Conservation (phyloP, 2,888 invertebrate species). For the Xestobium rufovillosum region DNA sequence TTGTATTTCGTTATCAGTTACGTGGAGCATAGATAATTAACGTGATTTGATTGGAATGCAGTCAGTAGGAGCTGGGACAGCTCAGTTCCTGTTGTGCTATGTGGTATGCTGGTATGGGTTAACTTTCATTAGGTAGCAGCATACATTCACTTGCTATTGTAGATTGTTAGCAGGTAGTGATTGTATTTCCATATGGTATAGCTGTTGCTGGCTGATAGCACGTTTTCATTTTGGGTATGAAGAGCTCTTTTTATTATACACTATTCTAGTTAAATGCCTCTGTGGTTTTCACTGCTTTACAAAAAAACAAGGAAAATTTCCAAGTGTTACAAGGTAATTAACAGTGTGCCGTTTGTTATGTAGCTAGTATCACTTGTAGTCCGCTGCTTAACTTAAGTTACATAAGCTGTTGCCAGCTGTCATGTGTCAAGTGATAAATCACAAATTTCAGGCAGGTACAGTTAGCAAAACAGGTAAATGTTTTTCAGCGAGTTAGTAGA, state of each 20-base stretch:
- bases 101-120: conserved; percentile 29
- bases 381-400: no score
- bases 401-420: no score
- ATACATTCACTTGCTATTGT: conserved; percentile 36
- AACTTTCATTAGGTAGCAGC: conserved; percentile 36
- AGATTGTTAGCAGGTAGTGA: conserved; percentile 25
- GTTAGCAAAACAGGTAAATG: not conserved
- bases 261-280: no score
- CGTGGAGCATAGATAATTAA: conserved; percentile 14
- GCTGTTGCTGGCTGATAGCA: conserved; percentile 19
- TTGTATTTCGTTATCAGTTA: conserved; percentile 11
- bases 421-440: not conserved
- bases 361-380: no score
- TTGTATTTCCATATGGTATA: conserved; percentile 33
- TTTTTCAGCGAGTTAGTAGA: not conserved
- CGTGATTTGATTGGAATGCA: conserved; percentile 21
- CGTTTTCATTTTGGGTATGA: no score
- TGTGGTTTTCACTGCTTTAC: no score
- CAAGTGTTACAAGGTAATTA: no score
- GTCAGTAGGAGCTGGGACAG: conserved; percentile 18
- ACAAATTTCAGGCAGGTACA: not conserved
- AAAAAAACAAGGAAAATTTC: no score
- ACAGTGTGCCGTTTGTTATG: no score
- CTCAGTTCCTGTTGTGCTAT: conserved; percentile 26
- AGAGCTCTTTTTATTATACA: no score